phyloP scores from a whole-genome alignment of 2,113 vertebrate species.

The Hydropotes inermis region DNA sequence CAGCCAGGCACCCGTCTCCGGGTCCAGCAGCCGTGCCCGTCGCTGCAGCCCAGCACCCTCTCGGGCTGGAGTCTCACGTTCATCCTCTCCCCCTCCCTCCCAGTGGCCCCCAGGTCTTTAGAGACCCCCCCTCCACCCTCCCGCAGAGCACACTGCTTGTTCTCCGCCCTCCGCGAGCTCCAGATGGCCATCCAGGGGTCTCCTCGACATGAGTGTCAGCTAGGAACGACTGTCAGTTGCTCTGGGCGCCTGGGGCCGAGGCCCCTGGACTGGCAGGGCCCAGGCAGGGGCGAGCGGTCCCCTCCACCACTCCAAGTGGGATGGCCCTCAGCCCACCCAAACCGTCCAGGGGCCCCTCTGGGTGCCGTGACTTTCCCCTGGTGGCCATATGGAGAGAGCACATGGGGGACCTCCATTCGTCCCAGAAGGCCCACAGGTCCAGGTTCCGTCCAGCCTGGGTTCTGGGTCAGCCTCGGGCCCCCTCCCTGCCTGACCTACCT shows the following conservation, averaged over 20 bases:
- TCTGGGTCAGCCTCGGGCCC: neutral
- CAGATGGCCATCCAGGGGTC: neutral
- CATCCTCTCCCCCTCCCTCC: neutral
- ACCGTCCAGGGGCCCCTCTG: fast-evolving
- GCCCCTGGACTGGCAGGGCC: neutral
- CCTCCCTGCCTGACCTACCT: neutral
- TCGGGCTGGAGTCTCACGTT: neutral
- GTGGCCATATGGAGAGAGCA: too few relatives aligned
- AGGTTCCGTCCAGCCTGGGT: neutral
- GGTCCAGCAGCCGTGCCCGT: neutral
- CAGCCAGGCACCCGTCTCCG: neutral
- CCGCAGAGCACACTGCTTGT: neutral
- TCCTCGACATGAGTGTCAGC: fast-evolving
- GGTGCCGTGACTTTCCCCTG: neutral
- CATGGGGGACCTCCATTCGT: fast-evolving
- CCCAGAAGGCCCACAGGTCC: neutral
- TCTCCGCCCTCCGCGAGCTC: neutral
- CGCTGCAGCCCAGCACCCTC: neutral
- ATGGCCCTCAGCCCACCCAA: neutral
- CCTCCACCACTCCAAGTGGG: neutral
- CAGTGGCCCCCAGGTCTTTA: neutral
- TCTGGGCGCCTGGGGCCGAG: neutral
- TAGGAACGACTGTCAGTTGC: neutral
- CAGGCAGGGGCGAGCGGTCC: fast-evolving
- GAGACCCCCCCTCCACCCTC: neutral